phyloP scores from a whole-genome alignment of 2,113 vertebrate species.

The Epinephelus cyanopodus region DNA sequence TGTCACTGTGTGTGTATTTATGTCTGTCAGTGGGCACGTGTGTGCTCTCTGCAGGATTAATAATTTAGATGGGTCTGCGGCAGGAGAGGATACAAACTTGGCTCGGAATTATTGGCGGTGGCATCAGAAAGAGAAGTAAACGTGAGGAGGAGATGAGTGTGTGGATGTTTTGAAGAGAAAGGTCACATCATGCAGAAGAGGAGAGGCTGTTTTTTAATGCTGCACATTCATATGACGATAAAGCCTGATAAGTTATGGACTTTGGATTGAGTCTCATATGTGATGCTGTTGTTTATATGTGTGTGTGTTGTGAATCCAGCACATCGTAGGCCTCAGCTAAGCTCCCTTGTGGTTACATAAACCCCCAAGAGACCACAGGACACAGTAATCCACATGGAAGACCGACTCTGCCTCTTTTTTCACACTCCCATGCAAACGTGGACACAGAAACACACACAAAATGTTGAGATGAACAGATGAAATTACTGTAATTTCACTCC shows the following conservation, averaged over 20 bases:
- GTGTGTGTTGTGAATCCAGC: slow-evolving; percentile 27
- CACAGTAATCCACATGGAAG: slow-evolving; percentile 28
- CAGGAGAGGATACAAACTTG: slow-evolving; percentile 48
- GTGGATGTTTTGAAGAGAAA: slow-evolving; percentile 11
- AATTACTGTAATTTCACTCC: background rate
- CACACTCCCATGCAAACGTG: background rate
- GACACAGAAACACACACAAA: background rate
- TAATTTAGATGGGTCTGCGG: slow-evolving; percentile 59
- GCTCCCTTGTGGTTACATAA: slow-evolving; percentile 71
- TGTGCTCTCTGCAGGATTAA: slow-evolving; percentile 57
- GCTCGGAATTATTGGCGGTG: slow-evolving; percentile 28
- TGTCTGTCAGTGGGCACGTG: background rate
- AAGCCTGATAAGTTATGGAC: background rate
- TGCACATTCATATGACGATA: background rate
- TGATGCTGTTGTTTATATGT: slow-evolving; percentile 14
- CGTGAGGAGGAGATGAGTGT: slow-evolving; percentile 20
- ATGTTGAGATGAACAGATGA: background rate
- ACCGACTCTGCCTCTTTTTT: slow-evolving; percentile 22
- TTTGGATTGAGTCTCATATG: background rate
- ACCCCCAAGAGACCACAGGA: slow-evolving; percentile 26
- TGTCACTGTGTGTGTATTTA: background rate
- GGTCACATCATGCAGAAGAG: slow-evolving; percentile 35
- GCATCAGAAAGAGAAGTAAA: slow-evolving; percentile 32
- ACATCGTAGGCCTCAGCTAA: slow-evolving; percentile 42
- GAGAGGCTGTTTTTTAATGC: slow-evolving; percentile 3